Base-by-base conservation (phyloP, 2,888 invertebrate genomes). In the Mellilla xanthometata region DNA sequence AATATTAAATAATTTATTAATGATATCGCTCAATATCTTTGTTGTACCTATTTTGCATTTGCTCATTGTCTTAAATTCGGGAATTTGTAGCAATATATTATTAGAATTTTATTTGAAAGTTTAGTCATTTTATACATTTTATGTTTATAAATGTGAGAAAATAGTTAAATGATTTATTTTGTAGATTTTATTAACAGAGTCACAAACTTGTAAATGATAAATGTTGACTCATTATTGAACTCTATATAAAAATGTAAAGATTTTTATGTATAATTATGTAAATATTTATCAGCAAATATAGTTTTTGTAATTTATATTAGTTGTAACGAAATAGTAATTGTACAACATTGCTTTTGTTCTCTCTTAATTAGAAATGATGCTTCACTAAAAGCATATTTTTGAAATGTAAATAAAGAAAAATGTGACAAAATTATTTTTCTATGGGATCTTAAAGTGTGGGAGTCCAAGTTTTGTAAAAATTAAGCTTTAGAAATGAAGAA, bases 191-290 rank as follows among this genome's bases (percentile, higher is more conserved):
- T 42, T 38, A 40, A 24, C 24, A 7, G 46, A 44, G 47, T 48
- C 47, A 48, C 47, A 48, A 48, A 48, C 48, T 54, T 58, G 49
- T 56, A 59, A n/a, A n/a, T 57, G 50, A 39, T 47, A 50, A 48
- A 22, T 39, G 43, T 49, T 39, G 50, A 54, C 48, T 55, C 42
- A 35, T 48, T 39, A 23, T 24, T n/a, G 4, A n/a, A 52, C 46
- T 52, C 51, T 67, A 58, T 60, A 61, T 62, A 56, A 60, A 34
- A 35, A 22, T 62, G 60, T 65, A 59, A 70, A 67, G 68, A 70
- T 72, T 56, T n/a, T n/a, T 68, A 60, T 73, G 68, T 73, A 76
- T 85, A 79, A 72, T 72, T 72, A 76, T 82, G 86, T 81, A 79
- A 79, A 81, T 81, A 85, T 65, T 61, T 68, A 62, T 64, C 66